Evolutionary conservation across 2,888 invertebrate species (phyloP).

Genomic region (Nematopogon swammerdamellus): DNA sequence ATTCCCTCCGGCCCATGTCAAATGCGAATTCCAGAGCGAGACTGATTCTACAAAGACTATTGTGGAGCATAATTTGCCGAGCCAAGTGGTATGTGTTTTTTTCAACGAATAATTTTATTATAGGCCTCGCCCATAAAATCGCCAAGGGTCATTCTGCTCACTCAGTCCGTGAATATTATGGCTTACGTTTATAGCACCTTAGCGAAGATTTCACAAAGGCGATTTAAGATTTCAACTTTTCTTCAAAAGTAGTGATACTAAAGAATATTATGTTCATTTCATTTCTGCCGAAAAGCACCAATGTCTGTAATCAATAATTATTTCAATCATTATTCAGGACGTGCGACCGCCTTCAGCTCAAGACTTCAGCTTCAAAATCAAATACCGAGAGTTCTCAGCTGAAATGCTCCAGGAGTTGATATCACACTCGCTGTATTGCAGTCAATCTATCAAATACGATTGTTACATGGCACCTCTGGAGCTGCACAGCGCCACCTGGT

Average conservation of each 20-base stretch:
- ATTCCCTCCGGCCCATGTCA: conserved; percentile 87
- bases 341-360: conserved; percentile 74
- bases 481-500: conserved; percentile 86
- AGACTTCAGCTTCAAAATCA: conserved; percentile 82
- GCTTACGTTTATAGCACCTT: background rate
- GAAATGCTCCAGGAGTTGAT: conserved; percentile 90
- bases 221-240: too few relatives aligned
- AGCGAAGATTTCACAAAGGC: too few relatives aligned
- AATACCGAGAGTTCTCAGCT: conserved; percentile 84
- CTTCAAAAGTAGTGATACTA: too few relatives aligned
- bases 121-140: too few relatives aligned
- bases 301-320: too few relatives aligned
- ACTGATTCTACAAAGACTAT: conserved; percentile 86
- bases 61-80: conserved; percentile 87
- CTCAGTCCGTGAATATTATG: background rate
- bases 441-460: conserved; percentile 86
- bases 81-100: conserved; percentile 62
- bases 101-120: too few relatives aligned
- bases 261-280: too few relatives aligned
- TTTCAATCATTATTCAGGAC: conserved; percentile 59
- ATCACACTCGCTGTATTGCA: conserved; percentile 84
- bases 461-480: conserved; percentile 87
- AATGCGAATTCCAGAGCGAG: conserved; percentile 87
- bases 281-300: too few relatives aligned
- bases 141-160: too few relatives aligned